Evolutionary conservation across 2,888 invertebrate species (phyloP).

Genomic region (Horisme vitalbata): DNA sequence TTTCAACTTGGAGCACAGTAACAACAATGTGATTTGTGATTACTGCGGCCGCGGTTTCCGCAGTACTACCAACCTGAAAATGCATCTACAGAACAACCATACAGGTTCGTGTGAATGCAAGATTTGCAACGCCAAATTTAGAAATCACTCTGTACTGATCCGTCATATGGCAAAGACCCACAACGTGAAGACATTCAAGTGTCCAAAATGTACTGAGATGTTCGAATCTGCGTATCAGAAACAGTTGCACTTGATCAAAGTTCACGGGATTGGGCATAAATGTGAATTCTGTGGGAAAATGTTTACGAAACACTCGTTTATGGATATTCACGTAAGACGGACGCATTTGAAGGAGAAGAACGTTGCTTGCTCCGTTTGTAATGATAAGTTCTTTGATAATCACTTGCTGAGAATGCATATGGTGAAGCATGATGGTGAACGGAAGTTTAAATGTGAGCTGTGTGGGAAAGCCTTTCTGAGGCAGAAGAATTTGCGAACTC

Average conservation of each 20-base stretch:
- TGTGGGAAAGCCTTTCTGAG: slow-evolving; percentile 83
- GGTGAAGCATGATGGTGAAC: slow-evolving; percentile 80
- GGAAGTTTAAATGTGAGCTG: slow-evolving; percentile 79
- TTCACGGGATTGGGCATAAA: slow-evolving; percentile 70
- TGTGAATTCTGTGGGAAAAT: slow-evolving; percentile 66
- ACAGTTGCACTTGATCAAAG: slow-evolving; percentile 77
- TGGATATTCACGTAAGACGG: slow-evolving; percentile 70
- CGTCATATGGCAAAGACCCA: slow-evolving; percentile 68
- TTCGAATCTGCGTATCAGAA: slow-evolving; percentile 80
- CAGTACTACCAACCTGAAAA: slow-evolving; percentile 59
- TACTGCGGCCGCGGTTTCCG: slow-evolving; percentile 69
- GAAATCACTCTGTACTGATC: slow-evolving; percentile 64
- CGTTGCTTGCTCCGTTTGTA: slow-evolving; percentile 66
- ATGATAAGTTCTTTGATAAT: slow-evolving; percentile 71
- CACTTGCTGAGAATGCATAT: slow-evolving; percentile 71
- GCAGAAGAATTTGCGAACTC: slow-evolving; percentile 82
- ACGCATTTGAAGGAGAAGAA: slow-evolving; percentile 75
- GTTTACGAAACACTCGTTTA: slow-evolving; percentile 74
- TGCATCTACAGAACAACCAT: slow-evolving; percentile 65
- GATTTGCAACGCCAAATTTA: slow-evolving; percentile 61
- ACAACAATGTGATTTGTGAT: slow-evolving; percentile 70
- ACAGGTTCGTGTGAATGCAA: slow-evolving; percentile 62
- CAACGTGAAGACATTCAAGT: slow-evolving; percentile 68
- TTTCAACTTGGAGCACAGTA: slow-evolving; percentile 66
- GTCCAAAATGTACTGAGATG: slow-evolving; percentile 63